Conservation (phyloP, 2,113 vertebrate species). For the Triplophysa siluroides region DNA sequence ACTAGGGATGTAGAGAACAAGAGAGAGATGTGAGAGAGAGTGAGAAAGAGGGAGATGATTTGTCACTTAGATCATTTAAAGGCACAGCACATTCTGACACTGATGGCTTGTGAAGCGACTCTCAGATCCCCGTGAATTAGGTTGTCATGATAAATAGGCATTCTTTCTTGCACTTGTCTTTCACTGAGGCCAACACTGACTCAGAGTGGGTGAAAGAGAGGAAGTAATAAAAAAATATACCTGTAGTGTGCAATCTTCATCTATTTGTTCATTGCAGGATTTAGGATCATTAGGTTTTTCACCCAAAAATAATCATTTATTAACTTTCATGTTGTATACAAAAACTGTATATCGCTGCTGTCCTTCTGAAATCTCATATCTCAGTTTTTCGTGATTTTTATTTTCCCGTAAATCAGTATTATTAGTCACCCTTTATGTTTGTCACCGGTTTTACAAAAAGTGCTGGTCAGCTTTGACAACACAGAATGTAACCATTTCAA, state of each 20-base stretch:
- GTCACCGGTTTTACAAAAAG: too few species aligned
- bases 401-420: too few species aligned
- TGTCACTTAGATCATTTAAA: constrained; percentile 57
- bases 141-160: constrained; percentile 56
- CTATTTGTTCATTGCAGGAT: neutral
- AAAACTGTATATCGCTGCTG: too few species aligned
- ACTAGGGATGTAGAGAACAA: neutral
- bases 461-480: too few species aligned
- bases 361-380: too few species aligned
- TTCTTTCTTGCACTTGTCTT: constrained; percentile 34
- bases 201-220: constrained; percentile 16
- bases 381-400: too few species aligned
- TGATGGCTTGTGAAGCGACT: constrained; percentile 62
- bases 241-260: neutral
- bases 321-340: too few species aligned
- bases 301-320: too few species aligned
- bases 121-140: constrained; percentile 60
- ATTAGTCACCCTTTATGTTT: too few species aligned
- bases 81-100: constrained; percentile 56
- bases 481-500: too few species aligned
- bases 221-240: constrained; percentile 4
- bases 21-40: constrained; percentile 20
- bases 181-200: constrained; percentile 35
- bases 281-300: neutral
- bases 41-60: constrained; percentile 38